Percentiles rank a stretch among this genome's conserved stretches.
Evolutionary conservation across 53 echinoderm and acorn worm genomes (phyloP).

Genomic region (Crossaster papposus): DNA sequence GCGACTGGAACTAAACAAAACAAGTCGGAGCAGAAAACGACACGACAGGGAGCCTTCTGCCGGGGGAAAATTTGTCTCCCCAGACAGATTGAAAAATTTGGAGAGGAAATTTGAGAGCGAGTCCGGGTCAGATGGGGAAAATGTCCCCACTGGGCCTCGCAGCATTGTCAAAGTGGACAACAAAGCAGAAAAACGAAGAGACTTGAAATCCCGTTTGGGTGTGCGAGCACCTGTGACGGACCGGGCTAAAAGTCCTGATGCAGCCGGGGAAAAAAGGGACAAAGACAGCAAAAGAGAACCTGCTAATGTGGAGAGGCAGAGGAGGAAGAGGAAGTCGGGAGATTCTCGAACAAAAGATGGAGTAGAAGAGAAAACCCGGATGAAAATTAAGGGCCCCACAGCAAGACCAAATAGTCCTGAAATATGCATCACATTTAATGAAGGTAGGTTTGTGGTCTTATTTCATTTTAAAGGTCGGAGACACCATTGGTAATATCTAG

Average conservation of each 20-base stretch:
- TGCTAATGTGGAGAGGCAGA: conserved; percentile 27
- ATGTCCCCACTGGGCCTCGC: conserved; percentile 50
- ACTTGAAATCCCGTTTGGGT: conserved; percentile 82
- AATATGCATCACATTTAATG: conserved; percentile 66
- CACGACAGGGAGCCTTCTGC: not conserved
- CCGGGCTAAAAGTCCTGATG: not conserved
- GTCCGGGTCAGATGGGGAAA: conserved; percentile 66
- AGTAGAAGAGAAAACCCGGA: not conserved
- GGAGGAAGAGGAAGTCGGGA: conserved; percentile 11
- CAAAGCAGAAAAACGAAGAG: conserved; percentile 63
- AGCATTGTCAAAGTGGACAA: conserved; percentile 74
- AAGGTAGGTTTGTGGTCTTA: conserved; percentile 35
- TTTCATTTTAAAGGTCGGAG: not conserved
- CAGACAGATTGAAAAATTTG: conserved; percentile 18
- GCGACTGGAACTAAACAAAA: conserved; percentile 8
- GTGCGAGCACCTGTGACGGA: conserved; percentile 40
- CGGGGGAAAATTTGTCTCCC: not conserved
- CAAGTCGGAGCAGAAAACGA: not conserved
- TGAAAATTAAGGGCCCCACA: not conserved
- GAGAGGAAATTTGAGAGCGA: conserved; percentile 66
- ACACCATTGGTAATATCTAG: too few species aligned
- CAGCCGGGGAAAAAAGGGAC: conserved; percentile 36
- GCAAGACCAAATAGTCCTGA: conserved; percentile 55
- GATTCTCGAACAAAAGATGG: conserved; percentile 1
- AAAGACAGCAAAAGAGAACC: not conserved